A percentile compares a stretch with the other conserved stretches of the same genome.
Conservation (phyloP, 2,888 invertebrate species). For the Papilio gigon region DNA sequence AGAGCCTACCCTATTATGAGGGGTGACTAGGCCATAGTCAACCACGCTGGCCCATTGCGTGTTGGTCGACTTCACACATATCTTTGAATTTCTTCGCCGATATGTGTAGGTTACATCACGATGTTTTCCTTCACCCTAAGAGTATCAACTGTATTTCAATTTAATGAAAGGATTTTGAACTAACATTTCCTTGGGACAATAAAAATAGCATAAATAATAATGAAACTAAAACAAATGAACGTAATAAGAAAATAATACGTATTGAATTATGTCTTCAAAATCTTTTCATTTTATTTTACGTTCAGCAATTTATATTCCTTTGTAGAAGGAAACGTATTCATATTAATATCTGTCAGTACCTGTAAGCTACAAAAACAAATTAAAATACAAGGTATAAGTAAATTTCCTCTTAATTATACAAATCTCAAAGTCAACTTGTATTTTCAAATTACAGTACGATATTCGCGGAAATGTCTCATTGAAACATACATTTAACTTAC, state of each 20-base stretch:
- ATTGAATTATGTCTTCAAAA: not conserved
- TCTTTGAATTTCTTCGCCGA: too few relatives aligned
- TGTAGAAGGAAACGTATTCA: not conserved
- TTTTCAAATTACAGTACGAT: not conserved
- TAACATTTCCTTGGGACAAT: not conserved
- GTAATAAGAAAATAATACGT: not conserved
- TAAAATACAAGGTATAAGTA: not conserved
- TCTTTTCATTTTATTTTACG: not conserved
- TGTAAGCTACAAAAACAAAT: not conserved
- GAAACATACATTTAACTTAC: slow-evolving; percentile 1
- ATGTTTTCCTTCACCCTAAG: too few relatives aligned
- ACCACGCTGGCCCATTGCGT: too few relatives aligned
- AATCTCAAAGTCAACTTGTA: not conserved
- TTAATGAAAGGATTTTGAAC: not conserved
- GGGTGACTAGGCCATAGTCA: too few relatives aligned
- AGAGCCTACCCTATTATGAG: too few relatives aligned
- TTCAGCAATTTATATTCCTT: not conserved
- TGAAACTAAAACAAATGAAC: too few relatives aligned
- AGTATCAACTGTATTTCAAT: not conserved
- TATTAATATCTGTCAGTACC: not conserved
- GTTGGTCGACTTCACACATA: too few relatives aligned
- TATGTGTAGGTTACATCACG: too few relatives aligned
- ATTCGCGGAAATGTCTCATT: not conserved
- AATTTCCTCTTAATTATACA: not conserved
- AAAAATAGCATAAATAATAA: not conserved